Evolutionary conservation across 1,140 invertebrate genomes (phyloP).

Genomic region (Trichonephila clavipes): DNA sequence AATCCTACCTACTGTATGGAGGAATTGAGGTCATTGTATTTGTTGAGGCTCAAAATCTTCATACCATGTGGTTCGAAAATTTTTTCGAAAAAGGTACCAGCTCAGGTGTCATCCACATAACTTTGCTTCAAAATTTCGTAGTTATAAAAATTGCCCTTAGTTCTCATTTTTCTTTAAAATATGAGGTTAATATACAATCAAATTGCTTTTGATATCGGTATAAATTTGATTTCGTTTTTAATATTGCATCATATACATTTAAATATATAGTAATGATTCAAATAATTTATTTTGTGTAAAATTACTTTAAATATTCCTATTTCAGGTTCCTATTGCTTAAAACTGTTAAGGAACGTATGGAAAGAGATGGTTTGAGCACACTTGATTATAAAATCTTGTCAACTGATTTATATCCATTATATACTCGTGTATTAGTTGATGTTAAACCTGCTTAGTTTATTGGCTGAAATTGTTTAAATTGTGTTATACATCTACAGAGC

Average conservation of each 20-base stretch:
- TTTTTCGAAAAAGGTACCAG: too few relatives aligned
- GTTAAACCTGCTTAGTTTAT: conserved; percentile 42
- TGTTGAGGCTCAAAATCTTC: too few relatives aligned
- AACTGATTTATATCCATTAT: conserved; percentile 84
- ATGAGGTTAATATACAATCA: too few relatives aligned
- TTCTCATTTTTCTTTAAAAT: neutral
- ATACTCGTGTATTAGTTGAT: conserved; percentile 80
- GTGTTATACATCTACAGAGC: neutral
- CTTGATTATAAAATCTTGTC: conserved; percentile 89
- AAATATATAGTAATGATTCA: too few relatives aligned
- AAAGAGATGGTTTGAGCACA: conserved; percentile 91
- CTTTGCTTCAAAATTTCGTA: neutral
- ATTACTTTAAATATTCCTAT: neutral
- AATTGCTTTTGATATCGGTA: neutral
- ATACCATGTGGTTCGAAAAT: too few relatives aligned
- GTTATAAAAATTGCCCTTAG: neutral
- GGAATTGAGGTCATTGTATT: too few relatives aligned
- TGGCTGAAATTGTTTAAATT: neutral
- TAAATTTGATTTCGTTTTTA: neutral
- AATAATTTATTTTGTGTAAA: too few relatives aligned
- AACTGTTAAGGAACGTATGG: conserved; percentile 89
- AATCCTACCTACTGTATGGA: too few relatives aligned
- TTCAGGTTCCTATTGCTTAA: conserved; percentile 87
- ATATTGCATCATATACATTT: neutral
- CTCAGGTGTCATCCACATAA: neutral